Evolutionary conservation across 2,797 vertebrate genomes (phyloP).

Genomic region (Passerculus sandwichensis): DNA sequence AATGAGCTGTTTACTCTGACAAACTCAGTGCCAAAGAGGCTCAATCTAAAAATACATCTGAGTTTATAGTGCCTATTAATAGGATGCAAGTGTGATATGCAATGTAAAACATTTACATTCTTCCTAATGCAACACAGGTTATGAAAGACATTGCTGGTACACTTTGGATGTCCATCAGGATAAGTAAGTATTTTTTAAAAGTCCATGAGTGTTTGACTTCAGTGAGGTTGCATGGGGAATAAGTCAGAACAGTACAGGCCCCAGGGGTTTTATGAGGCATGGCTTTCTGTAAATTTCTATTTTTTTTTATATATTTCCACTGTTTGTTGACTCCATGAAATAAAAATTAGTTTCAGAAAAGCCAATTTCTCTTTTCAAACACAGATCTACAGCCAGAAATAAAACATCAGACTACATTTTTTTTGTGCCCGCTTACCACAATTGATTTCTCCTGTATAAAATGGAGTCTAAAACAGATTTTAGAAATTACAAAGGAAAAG

Average conservation of each 20-base stretch:
- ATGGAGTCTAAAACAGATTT: neutral
- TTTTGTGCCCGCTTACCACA: neutral
- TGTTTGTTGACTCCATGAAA: neutral
- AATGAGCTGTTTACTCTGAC: constrained; percentile 27
- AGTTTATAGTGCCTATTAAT: constrained; percentile 54
- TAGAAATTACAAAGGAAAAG: neutral
- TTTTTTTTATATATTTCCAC: neutral
- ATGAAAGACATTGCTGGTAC: neutral
- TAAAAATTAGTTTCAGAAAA: constrained; percentile 4
- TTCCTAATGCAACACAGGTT: constrained; percentile 59
- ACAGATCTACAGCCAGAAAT: neutral
- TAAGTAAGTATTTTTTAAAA: constrained; percentile 35
- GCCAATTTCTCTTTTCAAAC: neutral
- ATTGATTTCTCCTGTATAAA: neutral
- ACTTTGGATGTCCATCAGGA: neutral
- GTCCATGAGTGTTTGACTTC: neutral
- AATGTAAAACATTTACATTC: constrained; percentile 53
- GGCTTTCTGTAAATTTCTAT: neutral
- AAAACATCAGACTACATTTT: neutral
- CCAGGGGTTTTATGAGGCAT: neutral
- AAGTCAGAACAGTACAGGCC: neutral
- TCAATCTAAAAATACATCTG: constrained; percentile 59
- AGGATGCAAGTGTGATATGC: constrained; percentile 27
- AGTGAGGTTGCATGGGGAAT: neutral
- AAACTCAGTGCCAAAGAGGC: neutral